A percentile compares a stretch with the other conserved stretches of the same genome.
Conservation (phyloP, 2,797 vertebrate species). For the Acrocephalus scirpaceus region DNA sequence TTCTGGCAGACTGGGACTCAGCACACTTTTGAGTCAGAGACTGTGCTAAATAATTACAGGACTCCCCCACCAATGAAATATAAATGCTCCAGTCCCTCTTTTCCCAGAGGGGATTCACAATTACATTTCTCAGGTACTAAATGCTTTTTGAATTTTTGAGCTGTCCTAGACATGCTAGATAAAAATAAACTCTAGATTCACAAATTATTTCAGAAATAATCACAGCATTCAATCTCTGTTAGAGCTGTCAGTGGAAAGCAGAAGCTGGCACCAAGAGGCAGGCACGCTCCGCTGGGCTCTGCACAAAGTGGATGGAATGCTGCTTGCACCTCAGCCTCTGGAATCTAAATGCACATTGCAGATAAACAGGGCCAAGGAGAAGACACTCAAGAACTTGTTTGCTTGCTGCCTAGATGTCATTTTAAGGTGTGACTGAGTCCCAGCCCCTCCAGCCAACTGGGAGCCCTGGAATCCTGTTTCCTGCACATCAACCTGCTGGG, state of each 20-base stretch:
- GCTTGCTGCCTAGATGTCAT: background rate
- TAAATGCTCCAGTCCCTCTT: background rate
- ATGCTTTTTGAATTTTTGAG: conserved; percentile 16
- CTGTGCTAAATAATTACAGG: background rate
- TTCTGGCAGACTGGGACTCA: background rate
- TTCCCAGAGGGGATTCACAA: background rate
- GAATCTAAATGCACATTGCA: background rate
- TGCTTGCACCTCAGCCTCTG: background rate
- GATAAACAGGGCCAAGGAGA: background rate
- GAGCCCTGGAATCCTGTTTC: background rate
- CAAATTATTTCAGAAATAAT: conserved; percentile 51
- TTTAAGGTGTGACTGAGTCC: background rate
- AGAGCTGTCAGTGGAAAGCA: conserved; percentile 4
- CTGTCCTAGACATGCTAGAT: background rate
- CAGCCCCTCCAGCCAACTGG: background rate
- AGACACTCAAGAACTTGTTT: background rate
- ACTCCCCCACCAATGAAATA: background rate
- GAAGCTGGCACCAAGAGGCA: background rate
- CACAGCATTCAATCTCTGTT: conserved; percentile 8
- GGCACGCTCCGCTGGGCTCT: background rate
- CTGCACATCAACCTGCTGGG: background rate
- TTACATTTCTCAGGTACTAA: conserved; percentile 3
- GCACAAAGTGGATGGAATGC: background rate
- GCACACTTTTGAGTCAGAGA: background rate
- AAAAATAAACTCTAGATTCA: conserved; percentile 25